Base-by-base conservation (phyloP, 2,888 invertebrate genomes). In the Hypercompe scribonia region DNA sequence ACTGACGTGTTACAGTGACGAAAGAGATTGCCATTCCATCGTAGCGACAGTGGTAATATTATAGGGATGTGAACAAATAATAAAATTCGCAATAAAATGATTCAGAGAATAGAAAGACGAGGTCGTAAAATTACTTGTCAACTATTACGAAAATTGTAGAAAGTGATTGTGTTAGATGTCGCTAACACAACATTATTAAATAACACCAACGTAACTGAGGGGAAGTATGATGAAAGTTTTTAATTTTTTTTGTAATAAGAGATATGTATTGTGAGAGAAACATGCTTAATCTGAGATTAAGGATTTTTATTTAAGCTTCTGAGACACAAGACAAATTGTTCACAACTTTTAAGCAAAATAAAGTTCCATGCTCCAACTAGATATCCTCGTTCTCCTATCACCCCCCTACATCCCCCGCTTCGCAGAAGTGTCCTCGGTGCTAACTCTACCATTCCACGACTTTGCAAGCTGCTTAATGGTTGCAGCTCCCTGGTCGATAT, bases 111-210 rank as follows among this genome's bases (percentile, higher is more conserved):
- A 39, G 39, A 39, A 39, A 36, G 65, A 65, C 28, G 39, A 28
- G 13, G 68, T 36, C 34, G 36, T 68, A 68, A 68, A 58, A n/a
- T 58, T 18, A 68, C 68, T 33, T 36, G 39, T 58, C 68, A 68
- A 58, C 58, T 68, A 24, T 68, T 68, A 58, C 68, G 68, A 58
- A 54, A 72, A 71, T 61, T 58, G 66, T 71, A 71, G 66, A 71
- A 64, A 71, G 71, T 50, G 66, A 39, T 68, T 33, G 50, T 46
- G 33, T n/a, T 33, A 50, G n/a, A 50, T 67, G 67, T 67, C 24
- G 34, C 61, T 21, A 33, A 66, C 0, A 15, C 46, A 46, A 70
- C 11, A 31, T 21, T 66, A 66, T 66, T 31, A 66, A 31, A 46
- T 42, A 31, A 65, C 10, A 66, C 10, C 8, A 66, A 66, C 42